Evolutionary conservation across 2,113 vertebrate species (phyloP), one percentile per base, ranked within the genome.

Genomic region (Psittacula cyanocephala): DNA sequence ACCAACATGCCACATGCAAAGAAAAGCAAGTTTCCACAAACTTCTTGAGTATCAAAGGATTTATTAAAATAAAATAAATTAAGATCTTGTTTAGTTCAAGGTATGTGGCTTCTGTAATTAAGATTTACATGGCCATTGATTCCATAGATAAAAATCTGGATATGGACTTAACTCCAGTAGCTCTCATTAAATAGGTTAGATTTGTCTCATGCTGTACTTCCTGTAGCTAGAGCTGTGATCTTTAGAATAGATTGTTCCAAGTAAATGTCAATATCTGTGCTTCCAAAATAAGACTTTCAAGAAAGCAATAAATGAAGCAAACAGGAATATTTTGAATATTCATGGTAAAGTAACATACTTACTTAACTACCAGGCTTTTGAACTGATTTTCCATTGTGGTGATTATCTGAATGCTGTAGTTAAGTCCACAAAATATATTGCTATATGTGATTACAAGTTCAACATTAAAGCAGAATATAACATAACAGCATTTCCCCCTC

Each of bases 41-140:
- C 35, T 37, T 20, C 46, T 31, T n/a, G 20, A 75, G 27, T 93
- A 93, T 44, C 55, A 87, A 91, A 95, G 27, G 33, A 55, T 96
- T 94, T 86, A 94, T 78, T 96, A 29, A 52, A 72, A 41, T 62
- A 88, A 96, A 95, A 84, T 83, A 92, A 94, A 76, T 71, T 68
- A 71, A 60, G 20, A 57, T 53, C n/a, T 81, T 46, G 23, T 28
- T 69, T 46, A 86, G 37, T 25, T 70, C 24, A 86, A 76, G 29
- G 57, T 37, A 2, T 29, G 50, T 70, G 23, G 77, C n/a, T 75
- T 47, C 27, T 39, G 31, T 60, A 17, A 35, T 46, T 47, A 39
- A 52, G 46, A n/a, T 25, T 19, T 16, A 65, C 20, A 27, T 0
- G 57, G 41, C 31, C 77, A 31, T 8, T 85, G 37, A 8, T 25